Percentiles rank a stretch among this genome's conserved stretches.
Conservation (phyloP, 2,888 invertebrate genomes). For the Oligia strigilis region DNA sequence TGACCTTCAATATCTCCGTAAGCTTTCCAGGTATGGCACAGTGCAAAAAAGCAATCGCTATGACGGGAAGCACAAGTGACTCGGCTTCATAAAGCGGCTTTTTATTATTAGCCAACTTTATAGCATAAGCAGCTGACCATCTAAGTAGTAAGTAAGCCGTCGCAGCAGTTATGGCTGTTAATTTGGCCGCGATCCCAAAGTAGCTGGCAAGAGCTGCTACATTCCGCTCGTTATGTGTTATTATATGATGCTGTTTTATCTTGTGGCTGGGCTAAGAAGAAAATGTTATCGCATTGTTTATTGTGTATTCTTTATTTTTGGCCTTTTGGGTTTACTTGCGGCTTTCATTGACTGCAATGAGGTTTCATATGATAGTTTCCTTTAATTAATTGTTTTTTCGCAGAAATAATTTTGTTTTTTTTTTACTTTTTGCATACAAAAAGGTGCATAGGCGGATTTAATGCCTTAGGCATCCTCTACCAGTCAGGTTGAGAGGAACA, state of each 20-base stretch:
- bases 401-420: too few species aligned
- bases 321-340: neutral
- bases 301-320: neutral
- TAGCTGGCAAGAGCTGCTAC: slow-evolving; percentile 49
- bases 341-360: neutral
- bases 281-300: slow-evolving; percentile 16
- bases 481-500: neutral
- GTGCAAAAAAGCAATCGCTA: neutral
- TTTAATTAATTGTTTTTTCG: neutral
- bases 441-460: too few species aligned
- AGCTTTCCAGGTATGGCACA: neutral
- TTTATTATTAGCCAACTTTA: neutral
- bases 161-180: slow-evolving; percentile 40
- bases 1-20: neutral
- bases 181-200: slow-evolving; percentile 63
- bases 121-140: slow-evolving; percentile 31
- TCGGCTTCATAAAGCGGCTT: too few species aligned
- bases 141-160: slow-evolving; percentile 47
- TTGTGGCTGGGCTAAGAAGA: slow-evolving; percentile 19
- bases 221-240: slow-evolving; percentile 29
- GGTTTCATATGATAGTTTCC: neutral
- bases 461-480: neutral
- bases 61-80: neutral
- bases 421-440: too few species aligned
- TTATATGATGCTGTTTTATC: slow-evolving; percentile 45